Evolutionary conservation across 1,140 invertebrate genomes (phyloP).

Genomic region (Brachionus koreanus): DNA sequence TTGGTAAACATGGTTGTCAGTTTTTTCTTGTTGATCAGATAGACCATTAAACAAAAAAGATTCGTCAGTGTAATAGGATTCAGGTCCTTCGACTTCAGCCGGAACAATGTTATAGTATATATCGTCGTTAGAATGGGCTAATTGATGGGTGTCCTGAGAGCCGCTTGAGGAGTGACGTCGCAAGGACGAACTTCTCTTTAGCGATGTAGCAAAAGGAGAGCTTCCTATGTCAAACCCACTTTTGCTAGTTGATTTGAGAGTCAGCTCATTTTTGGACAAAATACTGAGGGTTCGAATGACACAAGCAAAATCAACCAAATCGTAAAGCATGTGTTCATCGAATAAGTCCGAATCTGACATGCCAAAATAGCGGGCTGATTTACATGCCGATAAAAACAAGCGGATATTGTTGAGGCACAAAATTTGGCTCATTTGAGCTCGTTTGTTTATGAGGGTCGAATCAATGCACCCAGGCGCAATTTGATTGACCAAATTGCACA

Average conservation of each 20-base stretch:
- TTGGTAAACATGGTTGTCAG: constrained; percentile 24
- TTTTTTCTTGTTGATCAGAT: constrained; percentile 20
- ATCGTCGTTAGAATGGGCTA: constrained; percentile 6
- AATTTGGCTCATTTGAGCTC: constrained; percentile 30
- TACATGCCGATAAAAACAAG: not conserved
- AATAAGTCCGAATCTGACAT: constrained; percentile 26
- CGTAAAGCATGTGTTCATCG: constrained; percentile 41
- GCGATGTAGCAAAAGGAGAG: not conserved
- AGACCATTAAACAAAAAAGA: constrained; percentile 30
- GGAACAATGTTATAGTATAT: constrained; percentile 38
- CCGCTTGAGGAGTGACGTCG: not conserved
- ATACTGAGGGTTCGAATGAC: constrained; percentile 27
- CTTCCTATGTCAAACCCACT: not conserved
- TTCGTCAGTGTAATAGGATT: constrained; percentile 39
- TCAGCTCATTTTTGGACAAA: not conserved
- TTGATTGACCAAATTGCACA: constrained; percentile 17
- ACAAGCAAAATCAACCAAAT: not conserved
- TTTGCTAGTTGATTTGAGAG: not conserved
- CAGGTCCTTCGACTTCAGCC: constrained; percentile 7
- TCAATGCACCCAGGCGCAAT: constrained; percentile 36
- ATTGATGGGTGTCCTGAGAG: not conserved
- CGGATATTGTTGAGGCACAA: constrained; percentile 37
- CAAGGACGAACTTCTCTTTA: not conserved
- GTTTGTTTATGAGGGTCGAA: constrained; percentile 13
- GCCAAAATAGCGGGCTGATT: constrained; percentile 18